Conservation (phyloP, 2,797 vertebrate genomes). For the Margarornis squamiger region DNA sequence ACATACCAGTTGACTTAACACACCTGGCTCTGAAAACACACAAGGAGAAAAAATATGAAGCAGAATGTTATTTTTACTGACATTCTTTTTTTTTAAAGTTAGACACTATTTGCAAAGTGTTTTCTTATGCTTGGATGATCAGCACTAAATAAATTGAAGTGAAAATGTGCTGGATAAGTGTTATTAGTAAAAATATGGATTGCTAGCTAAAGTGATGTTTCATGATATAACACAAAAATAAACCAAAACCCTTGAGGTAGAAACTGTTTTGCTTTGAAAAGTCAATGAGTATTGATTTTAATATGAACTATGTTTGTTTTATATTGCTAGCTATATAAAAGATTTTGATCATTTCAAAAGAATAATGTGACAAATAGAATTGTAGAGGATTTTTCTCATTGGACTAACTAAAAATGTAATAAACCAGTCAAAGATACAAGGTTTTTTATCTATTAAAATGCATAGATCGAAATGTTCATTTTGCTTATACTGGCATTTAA, state of each 20-base stretch:
- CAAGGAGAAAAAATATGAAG: not conserved
- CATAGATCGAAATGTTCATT: not conserved
- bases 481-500: not conserved
- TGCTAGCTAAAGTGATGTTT: not conserved
- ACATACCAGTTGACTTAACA: not conserved
- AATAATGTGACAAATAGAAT: not conserved
- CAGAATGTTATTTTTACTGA: not conserved
- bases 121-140: slow-evolving; percentile 12
- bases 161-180: slow-evolving; percentile 20
- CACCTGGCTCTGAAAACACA: not conserved
- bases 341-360: slow-evolving; percentile 19
- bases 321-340: not conserved
- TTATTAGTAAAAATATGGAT: slow-evolving; percentile 32
- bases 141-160: not conserved
- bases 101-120: not conserved
- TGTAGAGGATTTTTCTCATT: not conserved
- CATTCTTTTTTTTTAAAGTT: not conserved
- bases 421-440: not conserved
- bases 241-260: not conserved
- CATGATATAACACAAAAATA: slow-evolving; percentile 11
- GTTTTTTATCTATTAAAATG: not conserved
- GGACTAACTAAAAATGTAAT: not conserved
- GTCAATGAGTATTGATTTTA: slow-evolving; percentile 55
- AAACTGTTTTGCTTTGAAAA: slow-evolving; percentile 44
- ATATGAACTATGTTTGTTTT: slow-evolving; percentile 28